A percentile compares a stretch with the other conserved stretches of the same genome.
These are phyloP conservation scores for Pollimyrus isidori DNA, from an alignment of 2,113 vertebrate genomes.

Conservation along the genomic window DNA sequence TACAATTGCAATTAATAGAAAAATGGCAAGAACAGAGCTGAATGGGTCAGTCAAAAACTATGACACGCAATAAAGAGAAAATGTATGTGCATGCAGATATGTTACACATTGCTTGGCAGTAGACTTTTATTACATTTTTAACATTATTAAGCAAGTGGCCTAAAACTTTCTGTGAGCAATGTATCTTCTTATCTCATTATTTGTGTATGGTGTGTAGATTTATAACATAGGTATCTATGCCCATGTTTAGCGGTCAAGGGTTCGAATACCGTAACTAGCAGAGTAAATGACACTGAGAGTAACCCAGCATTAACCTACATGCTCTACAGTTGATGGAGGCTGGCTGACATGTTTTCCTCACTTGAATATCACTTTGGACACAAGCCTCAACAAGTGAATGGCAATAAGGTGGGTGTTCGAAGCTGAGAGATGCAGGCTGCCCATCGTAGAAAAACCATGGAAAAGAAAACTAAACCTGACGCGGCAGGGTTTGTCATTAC, in stretches of 20 bases:
- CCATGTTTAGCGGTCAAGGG: not conserved
- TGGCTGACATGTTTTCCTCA: not conserved
- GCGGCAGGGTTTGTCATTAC: not conserved
- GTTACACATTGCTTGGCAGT: not conserved
- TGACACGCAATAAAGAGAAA: not conserved
- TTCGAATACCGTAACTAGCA: not conserved
- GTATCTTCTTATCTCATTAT: not conserved
- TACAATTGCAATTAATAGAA: not conserved
- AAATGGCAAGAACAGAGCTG: not conserved
- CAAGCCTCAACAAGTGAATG: not conserved
- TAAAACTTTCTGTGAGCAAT: not conserved
- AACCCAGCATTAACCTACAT: not conserved
- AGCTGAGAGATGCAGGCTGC: not conserved
- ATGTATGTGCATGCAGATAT: not conserved
- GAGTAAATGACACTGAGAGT: not conserved
- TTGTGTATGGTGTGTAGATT: not conserved
- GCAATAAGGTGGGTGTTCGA: not conserved
- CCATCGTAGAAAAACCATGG: not conserved
- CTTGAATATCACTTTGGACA: not conserved
- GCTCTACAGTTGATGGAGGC: not conserved
- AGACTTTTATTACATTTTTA: not conserved
- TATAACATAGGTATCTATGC: not conserved
- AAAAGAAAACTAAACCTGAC: not conserved
- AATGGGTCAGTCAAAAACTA: not conserved
- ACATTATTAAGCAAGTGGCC: not conserved